A percentile compares a stretch with the other conserved stretches of the same genome.
Conservation (phyloP, 1,140 invertebrate species). For the Drosophila truncata region DNA sequence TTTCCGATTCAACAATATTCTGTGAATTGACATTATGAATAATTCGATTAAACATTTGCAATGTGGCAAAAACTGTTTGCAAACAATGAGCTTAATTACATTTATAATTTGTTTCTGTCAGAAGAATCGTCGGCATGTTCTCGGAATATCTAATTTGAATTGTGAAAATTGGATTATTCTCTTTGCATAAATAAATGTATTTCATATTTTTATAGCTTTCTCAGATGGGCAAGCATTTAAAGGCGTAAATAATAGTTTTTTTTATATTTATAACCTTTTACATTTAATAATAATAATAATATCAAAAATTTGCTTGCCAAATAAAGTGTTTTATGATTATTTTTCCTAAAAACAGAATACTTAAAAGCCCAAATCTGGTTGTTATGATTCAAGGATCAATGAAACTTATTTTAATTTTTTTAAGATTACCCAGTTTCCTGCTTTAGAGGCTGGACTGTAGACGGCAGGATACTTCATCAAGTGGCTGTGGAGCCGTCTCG, state of each 20-base stretch:
- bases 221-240: background rate
- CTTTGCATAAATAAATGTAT: conserved; percentile 16
- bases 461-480: conserved; percentile 58
- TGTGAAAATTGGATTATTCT: conserved; percentile 24
- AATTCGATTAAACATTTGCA: conserved; percentile 17
- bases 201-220: conserved; percentile 4
- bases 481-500: conserved; percentile 47
- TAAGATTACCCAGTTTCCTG: background rate
- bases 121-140: conserved; percentile 1
- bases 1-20: background rate
- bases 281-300: background rate
- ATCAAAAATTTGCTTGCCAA: background rate
- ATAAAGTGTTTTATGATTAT: background rate
- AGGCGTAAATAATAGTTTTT: background rate
- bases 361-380: background rate
- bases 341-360: background rate
- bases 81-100: conserved; percentile 39
- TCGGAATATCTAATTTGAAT: conserved; percentile 19
- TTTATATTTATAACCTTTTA: background rate
- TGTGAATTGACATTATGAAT: background rate
- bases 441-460: conserved; percentile 13
- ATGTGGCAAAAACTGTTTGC: conserved; percentile 20
- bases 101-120: conserved; percentile 21
- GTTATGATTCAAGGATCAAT: background rate
- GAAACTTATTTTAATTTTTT: background rate